Percentiles rank a stretch among this genome's conserved stretches.
Evolutionary conservation across 1,140 invertebrate species (phyloP).

Genomic region (Aculops lycopersici): DNA sequence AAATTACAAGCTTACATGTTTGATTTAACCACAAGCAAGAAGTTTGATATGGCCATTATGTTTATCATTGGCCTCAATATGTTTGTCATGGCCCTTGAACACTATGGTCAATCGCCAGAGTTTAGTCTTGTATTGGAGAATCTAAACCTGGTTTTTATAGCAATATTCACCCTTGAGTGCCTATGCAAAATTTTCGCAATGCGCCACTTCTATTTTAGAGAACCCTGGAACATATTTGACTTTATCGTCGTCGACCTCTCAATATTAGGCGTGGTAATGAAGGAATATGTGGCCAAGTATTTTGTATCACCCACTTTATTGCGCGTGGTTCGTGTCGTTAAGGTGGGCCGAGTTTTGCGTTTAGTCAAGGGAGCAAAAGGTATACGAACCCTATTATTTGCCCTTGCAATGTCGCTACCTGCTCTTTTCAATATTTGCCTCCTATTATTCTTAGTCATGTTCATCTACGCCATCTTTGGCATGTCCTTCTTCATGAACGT

Average conservation of each 20-base stretch:
- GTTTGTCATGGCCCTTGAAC: slow-evolving; percentile 90
- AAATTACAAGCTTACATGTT: slow-evolving; percentile 76
- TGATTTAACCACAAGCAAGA: slow-evolving; percentile 84
- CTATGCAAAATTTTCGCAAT: slow-evolving; percentile 84
- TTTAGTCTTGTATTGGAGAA: slow-evolving; percentile 52
- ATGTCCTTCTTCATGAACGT: slow-evolving; percentile 99
- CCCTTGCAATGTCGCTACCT: slow-evolving; percentile 82
- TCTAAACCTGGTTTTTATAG: slow-evolving; percentile 87
- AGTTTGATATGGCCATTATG: slow-evolving; percentile 99
- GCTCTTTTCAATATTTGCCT: slow-evolving; percentile 95
- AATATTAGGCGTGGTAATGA: slow-evolving; percentile 73
- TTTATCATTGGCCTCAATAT: slow-evolving; percentile 92
- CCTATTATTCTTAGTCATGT: slow-evolving; percentile 87
- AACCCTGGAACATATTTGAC: slow-evolving; percentile 98
- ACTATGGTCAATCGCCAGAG: slow-evolving; percentile 50
- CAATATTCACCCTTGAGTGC: slow-evolving; percentile 88
- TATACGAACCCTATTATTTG: slow-evolving; percentile 78
- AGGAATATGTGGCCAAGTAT: slow-evolving; percentile 83
- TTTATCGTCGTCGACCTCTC: slow-evolving; percentile 94
- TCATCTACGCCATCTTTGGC: slow-evolving; percentile 93
- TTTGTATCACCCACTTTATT: slow-evolving; percentile 86
- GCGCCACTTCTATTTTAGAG: slow-evolving; percentile 87
- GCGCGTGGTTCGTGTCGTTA: slow-evolving; percentile 80
- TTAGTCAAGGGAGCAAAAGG: slow-evolving; percentile 89
- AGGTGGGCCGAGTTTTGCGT: slow-evolving; percentile 78